phyloP scores from a whole-genome alignment of 2,113 vertebrate species.

The Dromas ardeola region DNA sequence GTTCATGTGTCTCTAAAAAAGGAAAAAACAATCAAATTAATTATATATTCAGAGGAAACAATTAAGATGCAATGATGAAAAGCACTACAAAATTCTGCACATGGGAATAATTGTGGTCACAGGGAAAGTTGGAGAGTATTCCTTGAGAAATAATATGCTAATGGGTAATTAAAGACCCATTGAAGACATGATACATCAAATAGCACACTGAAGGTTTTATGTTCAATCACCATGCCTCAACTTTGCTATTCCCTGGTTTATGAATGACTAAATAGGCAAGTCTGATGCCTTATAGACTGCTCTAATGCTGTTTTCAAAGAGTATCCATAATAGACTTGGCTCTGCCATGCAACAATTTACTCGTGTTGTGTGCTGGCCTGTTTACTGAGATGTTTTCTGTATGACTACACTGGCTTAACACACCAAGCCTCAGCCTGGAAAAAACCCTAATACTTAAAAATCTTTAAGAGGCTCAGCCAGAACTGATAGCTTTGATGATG shows the following conservation, averaged over 20 bases:
- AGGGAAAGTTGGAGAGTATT: background rate
- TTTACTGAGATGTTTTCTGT: slow-evolving; percentile 37
- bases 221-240: background rate
- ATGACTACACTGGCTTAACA: slow-evolving; percentile 12
- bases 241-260: background rate
- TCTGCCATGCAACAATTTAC: background rate
- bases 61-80: background rate
- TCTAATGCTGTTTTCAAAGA: background rate
- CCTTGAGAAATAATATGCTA: background rate
- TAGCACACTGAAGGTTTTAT: background rate
- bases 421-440: slow-evolving; percentile 8
- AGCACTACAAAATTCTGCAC: background rate
- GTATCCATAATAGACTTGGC: background rate
- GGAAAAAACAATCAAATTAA: background rate
- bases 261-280: background rate
- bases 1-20: background rate
- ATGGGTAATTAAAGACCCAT: background rate
- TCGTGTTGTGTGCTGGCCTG: slow-evolving; percentile 14
- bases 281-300: background rate
- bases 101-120: background rate
- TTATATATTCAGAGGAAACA: background rate
- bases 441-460: background rate
- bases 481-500: slow-evolving; percentile 54
- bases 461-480: slow-evolving; percentile 34
- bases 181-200: background rate